These are phyloP conservation scores for Aldabrachelys gigantea DNA, from an alignment of 2,113 vertebrate genomes.

Conservation along the genomic window DNA sequence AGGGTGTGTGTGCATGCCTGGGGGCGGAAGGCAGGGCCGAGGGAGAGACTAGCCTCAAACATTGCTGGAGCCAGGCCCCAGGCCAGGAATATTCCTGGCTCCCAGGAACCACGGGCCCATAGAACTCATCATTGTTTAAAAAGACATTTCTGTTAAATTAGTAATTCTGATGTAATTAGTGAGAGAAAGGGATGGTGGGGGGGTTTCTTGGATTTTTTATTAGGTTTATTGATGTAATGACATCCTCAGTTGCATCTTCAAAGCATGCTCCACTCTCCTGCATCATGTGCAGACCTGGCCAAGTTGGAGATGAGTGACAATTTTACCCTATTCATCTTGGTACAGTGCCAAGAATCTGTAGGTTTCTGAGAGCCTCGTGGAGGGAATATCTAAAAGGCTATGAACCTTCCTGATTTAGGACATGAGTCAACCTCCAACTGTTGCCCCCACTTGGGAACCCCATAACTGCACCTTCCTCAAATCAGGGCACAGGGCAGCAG, in stretches of 20 bases:
- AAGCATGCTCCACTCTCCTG: background rate
- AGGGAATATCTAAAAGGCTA: background rate
- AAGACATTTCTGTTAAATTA: background rate
- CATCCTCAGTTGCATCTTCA: slow-evolving; percentile 15
- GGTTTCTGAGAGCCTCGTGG: background rate
- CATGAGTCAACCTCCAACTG: no score
- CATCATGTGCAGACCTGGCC: background rate
- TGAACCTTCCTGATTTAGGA: background rate
- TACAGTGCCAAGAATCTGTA: background rate
- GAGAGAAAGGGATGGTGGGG: background rate
- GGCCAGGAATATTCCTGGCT: no score
- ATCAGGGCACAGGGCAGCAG: no score
- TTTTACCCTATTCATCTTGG: background rate
- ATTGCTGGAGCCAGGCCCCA: no score
- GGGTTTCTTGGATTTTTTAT: background rate
- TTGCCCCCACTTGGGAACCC: no score
- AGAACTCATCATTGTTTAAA: no score
- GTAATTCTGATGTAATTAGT: slow-evolving; percentile 17
- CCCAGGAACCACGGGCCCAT: no score
- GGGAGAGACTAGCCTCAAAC: no score
- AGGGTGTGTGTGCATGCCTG: fast-evolving
- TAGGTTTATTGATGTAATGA: slow-evolving; percentile 24
- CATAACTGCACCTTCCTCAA: background rate
- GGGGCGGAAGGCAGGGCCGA: no score
- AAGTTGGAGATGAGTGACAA: background rate